Base-by-base conservation (phyloP, 2,797 vertebrate genomes). In the Todus mexicanus region DNA sequence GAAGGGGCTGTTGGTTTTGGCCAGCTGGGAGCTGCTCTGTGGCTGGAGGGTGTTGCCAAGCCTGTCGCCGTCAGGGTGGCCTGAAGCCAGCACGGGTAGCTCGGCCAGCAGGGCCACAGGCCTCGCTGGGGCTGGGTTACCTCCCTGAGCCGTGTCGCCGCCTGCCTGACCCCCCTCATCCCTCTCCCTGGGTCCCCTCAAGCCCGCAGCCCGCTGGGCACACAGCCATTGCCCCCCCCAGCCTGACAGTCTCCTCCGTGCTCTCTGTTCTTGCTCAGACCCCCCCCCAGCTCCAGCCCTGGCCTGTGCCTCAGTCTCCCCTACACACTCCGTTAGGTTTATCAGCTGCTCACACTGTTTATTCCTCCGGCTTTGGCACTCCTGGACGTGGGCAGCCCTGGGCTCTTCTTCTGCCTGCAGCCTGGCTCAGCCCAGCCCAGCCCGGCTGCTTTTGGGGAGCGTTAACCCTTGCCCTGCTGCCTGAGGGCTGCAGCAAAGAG, bases 1-100 rank as follows among this genome's bases (percentile, higher is more conserved):
- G 79, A 84, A 78, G 63, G 26, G 10, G 15, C 4, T 87, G 90
- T 73, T 92, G 86, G 3, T 84, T 84, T 89, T 95, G 94, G 93
- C 90, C 74, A 74, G 74, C 66, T 63, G 60, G 40, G 37, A 6
- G 4, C 23, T 68, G 77, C 51, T 84, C 82, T 93, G 90, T 84
- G 91, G 94, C 64, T 4, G 0, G 0, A 4, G 73, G 77, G 37
- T 66, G 53, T 56, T 84, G 54, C 73, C 90, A 76, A 45, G 68
- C 54, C 33, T 48, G 88, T 79, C 88, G 83, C 64, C 61, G 74
- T 56, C 53, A 50, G 26, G 26, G 43, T 51, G 43, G 74, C 83
- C 40, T 66, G 42, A 57, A 70, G 82, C 79, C 81, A 69, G 87
- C 35, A 6, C 1, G 7, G 47, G 40, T 64, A 43, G 89, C 61